Percentiles rank a stretch among this genome's conserved stretches.
These are phyloP conservation scores for Metopia argyrocephala DNA, from an alignment of 2,888 invertebrate species.

Conservation along the genomic window DNA sequence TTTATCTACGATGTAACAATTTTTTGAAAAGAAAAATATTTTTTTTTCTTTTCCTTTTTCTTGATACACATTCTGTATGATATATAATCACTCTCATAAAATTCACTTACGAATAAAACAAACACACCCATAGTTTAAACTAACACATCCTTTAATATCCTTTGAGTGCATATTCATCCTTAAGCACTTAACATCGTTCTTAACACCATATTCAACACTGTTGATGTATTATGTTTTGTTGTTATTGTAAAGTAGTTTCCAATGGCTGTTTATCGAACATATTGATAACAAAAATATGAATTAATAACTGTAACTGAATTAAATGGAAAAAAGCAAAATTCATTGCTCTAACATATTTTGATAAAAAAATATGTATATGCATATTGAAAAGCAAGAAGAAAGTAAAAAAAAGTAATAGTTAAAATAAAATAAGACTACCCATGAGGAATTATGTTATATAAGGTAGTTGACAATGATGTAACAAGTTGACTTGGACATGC, in stretches of 20 bases:
- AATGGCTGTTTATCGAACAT: conserved; percentile 13
- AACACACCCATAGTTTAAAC: not conserved
- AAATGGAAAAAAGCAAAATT: not conserved
- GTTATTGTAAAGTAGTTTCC: conserved; percentile 22
- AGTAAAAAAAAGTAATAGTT: not conserved
- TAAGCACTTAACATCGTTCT: conserved; percentile 34
- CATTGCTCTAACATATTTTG: not conserved
- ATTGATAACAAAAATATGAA: conserved; percentile 3
- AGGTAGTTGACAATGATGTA: not conserved
- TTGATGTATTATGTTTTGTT: too few relatives aligned
- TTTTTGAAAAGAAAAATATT: not conserved
- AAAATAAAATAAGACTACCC: not conserved
- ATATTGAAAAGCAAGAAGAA: not conserved
- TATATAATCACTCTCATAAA: not conserved
- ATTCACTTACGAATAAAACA: too few relatives aligned
- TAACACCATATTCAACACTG: conserved; percentile 32
- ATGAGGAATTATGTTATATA: too few relatives aligned
- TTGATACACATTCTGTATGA: not conserved
- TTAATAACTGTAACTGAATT: conserved; percentile 10
- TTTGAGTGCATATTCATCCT: conserved; percentile 28
- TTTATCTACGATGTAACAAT: not conserved
- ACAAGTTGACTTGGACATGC: not conserved
- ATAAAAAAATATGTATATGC: too few relatives aligned
- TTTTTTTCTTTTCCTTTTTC: too few relatives aligned
- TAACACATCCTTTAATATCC: conserved; percentile 7